These are phyloP conservation scores for Brachionichthys hirsutus DNA, from an alignment of 2,113 vertebrate species.

Conservation along the genomic window DNA sequence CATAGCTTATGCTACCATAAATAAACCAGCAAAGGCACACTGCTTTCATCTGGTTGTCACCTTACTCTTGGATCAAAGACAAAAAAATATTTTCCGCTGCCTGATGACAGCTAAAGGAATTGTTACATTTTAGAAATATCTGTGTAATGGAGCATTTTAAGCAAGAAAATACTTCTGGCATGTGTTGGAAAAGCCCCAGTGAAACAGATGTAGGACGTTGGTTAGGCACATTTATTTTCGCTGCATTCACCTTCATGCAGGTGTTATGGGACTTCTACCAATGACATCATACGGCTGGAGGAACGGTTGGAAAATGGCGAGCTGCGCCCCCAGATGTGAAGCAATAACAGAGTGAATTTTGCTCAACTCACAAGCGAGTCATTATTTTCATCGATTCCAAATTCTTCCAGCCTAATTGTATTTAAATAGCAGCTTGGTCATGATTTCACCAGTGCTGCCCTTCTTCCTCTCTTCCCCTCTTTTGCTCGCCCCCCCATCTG, in stretches of 20 bases:
- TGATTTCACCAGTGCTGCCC: conserved; percentile 5
- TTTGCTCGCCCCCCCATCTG: not conserved
- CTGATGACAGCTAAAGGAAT: conserved; percentile 16
- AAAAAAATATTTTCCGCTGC: not conserved
- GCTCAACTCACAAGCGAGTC: not conserved
- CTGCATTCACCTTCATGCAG: conserved; percentile 15
- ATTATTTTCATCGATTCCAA: conserved; percentile 25
- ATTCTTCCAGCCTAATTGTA: conserved; percentile 12
- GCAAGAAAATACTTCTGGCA: not conserved
- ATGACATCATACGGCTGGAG: conserved; percentile 8
- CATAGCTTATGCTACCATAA: conserved; percentile 32
- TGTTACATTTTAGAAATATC: not conserved
- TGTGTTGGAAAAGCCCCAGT: not conserved
- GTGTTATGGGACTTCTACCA: conserved; percentile 8
- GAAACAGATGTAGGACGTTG: not conserved
- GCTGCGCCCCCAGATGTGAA: no score
- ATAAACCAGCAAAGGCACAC: conserved; percentile 34
- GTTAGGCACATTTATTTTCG: not conserved
- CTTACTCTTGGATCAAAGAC: not conserved
- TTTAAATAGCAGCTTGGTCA: conserved; percentile 5
- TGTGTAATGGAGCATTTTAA: not conserved
- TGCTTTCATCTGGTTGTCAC: conserved; percentile 2
- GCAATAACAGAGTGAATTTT: conserved; percentile 14
- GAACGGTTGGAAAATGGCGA: not conserved
- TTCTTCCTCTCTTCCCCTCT: not conserved